Conservation (phyloP, 2,113 vertebrate species). For the Aepyceros melampus region DNA sequence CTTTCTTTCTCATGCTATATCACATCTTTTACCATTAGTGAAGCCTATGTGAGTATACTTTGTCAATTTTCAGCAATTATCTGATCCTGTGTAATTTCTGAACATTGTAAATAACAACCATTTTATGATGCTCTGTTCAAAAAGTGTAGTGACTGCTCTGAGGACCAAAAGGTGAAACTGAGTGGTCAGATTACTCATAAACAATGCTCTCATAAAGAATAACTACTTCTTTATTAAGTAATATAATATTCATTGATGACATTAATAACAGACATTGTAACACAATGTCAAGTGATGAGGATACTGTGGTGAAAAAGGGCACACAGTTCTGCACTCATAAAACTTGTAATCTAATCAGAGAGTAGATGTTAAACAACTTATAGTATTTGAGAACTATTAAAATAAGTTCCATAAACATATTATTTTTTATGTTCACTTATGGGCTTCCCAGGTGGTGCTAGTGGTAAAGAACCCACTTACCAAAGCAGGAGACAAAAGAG, state of each 20-base stretch:
- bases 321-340: background rate
- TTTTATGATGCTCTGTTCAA: background rate
- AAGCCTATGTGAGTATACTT: background rate
- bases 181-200: background rate
- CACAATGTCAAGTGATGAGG: background rate
- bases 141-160: background rate
- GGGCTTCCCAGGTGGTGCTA: background rate
- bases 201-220: background rate
- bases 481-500: background rate
- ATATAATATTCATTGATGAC: background rate
- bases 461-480: background rate
- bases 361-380: background rate
- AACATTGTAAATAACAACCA: background rate
- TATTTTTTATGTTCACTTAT: background rate
- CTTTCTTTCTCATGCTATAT: background rate
- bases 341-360: background rate
- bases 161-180: background rate
- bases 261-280: background rate
- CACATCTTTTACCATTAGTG: background rate
- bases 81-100: background rate
- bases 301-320: background rate
- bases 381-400: background rate
- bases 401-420: background rate
- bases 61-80: background rate
- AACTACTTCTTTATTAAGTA: background rate